These are phyloP conservation scores for Ferdinandea cuprea DNA, from an alignment of 2,888 invertebrate genomes.

Conservation along the genomic window DNA sequence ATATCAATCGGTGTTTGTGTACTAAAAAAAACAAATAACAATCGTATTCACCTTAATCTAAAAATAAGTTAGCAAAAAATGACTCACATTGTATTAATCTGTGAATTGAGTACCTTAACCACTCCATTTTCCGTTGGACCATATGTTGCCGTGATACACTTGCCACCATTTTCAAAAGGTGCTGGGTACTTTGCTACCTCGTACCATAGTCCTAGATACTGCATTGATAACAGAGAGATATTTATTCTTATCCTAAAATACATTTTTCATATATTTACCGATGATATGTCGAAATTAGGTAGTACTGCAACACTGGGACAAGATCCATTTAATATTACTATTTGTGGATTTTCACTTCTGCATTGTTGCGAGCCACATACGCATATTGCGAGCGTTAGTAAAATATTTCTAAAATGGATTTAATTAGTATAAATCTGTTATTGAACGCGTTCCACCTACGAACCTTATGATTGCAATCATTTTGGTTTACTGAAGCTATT, in stretches of 20 bases:
- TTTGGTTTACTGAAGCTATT: slow-evolving; percentile 3
- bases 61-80: not conserved
- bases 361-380: not conserved
- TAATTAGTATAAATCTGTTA: not conserved
- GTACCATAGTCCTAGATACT: slow-evolving; percentile 67
- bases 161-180: slow-evolving; percentile 43
- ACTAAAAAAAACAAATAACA: slow-evolving; percentile 3
- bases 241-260: not conserved
- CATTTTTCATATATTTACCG: slow-evolving; percentile 1
- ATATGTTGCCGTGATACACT: slow-evolving; percentile 51
- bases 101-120: slow-evolving; percentile 29
- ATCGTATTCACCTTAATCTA: not conserved
- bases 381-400: not conserved
- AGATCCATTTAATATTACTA: slow-evolving; percentile 1
- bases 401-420: not conserved
- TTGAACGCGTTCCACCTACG: too few relatives aligned
- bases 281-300: slow-evolving; percentile 33
- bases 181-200: slow-evolving; percentile 58
- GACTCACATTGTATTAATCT: slow-evolving; percentile 35
- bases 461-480: slow-evolving; percentile 20
- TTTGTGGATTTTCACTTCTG: not conserved
- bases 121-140: slow-evolving; percentile 39
- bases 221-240: too few relatives aligned
- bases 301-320: slow-evolving; percentile 45
- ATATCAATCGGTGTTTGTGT: not conserved